Conservation (phyloP, 37 sponge, comb jelly and placozoan species). For the Mnemiopsis leidyi region DNA sequence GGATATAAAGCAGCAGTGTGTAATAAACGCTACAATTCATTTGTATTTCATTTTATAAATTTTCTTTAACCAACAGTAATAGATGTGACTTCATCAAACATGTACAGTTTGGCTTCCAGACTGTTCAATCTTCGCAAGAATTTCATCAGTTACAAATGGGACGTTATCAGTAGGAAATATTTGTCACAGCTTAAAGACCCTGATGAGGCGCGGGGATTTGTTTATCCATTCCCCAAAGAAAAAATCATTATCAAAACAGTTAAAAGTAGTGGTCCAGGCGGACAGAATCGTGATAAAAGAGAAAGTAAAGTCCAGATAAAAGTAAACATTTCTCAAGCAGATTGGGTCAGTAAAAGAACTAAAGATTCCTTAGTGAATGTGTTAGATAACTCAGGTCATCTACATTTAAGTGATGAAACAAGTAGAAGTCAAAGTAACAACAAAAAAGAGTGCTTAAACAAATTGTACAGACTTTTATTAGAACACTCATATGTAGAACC, state of each 20-base stretch:
- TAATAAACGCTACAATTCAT: too few relatives aligned
- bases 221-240: conserved; percentile 5
- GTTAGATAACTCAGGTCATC: neutral
- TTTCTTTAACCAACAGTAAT: too few relatives aligned
- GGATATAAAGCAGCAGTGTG: too few relatives aligned
- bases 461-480: neutral
- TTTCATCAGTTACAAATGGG: too few relatives aligned
- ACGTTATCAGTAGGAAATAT: neutral
- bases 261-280: conserved; percentile 4
- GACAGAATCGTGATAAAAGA: neutral
- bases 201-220: conserved; percentile 32
- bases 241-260: neutral
- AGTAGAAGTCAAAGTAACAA: neutral
- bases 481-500: conserved; percentile 8
- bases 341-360: conserved; percentile 13
- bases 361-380: neutral
- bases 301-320: neutral
- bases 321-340: neutral
- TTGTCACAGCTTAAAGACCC: neutral
- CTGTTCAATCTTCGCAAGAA: too few relatives aligned
- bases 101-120: too few relatives aligned
- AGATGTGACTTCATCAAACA: too few relatives aligned
- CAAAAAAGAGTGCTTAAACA: neutral
- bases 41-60: too few relatives aligned
- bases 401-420: neutral